Base-by-base conservation (phyloP, 2,888 invertebrate genomes). In the Nymphalis urticae region DNA sequence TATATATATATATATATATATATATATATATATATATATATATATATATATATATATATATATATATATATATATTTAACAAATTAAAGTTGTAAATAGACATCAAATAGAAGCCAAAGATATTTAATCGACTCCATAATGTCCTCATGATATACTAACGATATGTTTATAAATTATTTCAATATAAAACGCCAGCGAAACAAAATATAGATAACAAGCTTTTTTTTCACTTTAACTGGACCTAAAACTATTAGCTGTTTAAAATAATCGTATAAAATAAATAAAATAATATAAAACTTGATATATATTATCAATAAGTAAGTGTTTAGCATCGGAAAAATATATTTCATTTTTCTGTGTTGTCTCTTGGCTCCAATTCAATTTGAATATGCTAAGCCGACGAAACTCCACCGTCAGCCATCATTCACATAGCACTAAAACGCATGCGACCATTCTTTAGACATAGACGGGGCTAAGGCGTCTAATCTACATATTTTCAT, bases 341-440 rank as follows among this genome's bases (percentile, higher is more conserved):
- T 19, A 58, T 58, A 42, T 58, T 58, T 58, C 58, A 58, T 58
- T 58, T 58, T 58, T 54, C 62, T 67, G 62, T 67, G 58, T 62
- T 62, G 62, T 67, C 67, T 62, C 48, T n/a, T 54, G 56, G 56
- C 54, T 61, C 60, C 64, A 62, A 62, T 65, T 24, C 53, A 59
- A 71, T 71, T 71, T 71, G 71, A 71, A 71, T 71, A 68, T 71
- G 71, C 71, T 65, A 65, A 71, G 48, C 54, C 58, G 48, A 62
- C 71, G 48, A 61, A 68, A 68, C 65, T 51, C 56, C 3, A n/a
- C 68, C 59, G 62, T 68, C 68, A 65, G 62, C 65, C 54, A 65
- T 68, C 68, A 65, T 70, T 69, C 64, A 68, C 62, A 65, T 54
- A 62, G 63, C 67, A 66, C 65, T 72, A 68, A 70, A 72, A 72